Percentiles rank a stretch among this genome's conserved stretches.
Evolutionary conservation across 2,888 invertebrate genomes (phyloP).

Genomic region (Volucella inflata): DNA sequence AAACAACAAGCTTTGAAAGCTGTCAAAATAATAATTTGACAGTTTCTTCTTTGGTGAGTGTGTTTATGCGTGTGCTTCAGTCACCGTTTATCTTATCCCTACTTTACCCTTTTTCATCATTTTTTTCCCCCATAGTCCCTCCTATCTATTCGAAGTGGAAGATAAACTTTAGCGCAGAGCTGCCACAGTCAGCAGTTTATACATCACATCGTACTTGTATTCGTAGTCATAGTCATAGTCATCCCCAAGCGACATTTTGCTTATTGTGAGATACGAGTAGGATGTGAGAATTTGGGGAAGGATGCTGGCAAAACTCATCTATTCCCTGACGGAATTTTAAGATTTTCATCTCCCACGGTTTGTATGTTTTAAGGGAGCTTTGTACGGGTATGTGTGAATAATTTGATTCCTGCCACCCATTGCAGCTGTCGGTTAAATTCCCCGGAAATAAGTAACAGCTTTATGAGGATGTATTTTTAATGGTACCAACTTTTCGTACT

Average conservation of each 20-base stretch:
- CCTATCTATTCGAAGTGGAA: neutral
- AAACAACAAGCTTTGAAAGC: slow-evolving; percentile 69
- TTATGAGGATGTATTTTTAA: slow-evolving; percentile 70
- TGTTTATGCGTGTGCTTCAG: slow-evolving; percentile 23
- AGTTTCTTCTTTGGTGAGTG: slow-evolving; percentile 56
- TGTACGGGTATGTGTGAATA: slow-evolving; percentile 63
- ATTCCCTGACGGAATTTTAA: slow-evolving; percentile 65
- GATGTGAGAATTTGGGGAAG: neutral
- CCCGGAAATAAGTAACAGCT: slow-evolving; percentile 71
- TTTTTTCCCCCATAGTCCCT: neutral
- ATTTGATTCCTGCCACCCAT: slow-evolving; percentile 65
- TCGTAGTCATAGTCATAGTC: neutral
- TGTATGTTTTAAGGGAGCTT: slow-evolving; percentile 26
- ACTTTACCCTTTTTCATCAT: slow-evolving; percentile 40
- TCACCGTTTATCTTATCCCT: slow-evolving; percentile 53
- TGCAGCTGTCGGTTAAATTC: slow-evolving; percentile 69
- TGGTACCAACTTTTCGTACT: slow-evolving; percentile 23
- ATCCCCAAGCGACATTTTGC: too few species aligned
- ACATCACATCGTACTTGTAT: neutral
- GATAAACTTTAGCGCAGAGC: slow-evolving; percentile 36
- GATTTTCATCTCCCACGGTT: slow-evolving; percentile 56
- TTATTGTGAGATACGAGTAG: too few species aligned
- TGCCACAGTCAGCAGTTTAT: slow-evolving; percentile 36
- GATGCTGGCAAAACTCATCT: slow-evolving; percentile 44
- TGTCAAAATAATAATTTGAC: slow-evolving; percentile 74